phyloP scores from a whole-genome alignment of 2,113 vertebrate species.

The Vulpes lagopus region DNA sequence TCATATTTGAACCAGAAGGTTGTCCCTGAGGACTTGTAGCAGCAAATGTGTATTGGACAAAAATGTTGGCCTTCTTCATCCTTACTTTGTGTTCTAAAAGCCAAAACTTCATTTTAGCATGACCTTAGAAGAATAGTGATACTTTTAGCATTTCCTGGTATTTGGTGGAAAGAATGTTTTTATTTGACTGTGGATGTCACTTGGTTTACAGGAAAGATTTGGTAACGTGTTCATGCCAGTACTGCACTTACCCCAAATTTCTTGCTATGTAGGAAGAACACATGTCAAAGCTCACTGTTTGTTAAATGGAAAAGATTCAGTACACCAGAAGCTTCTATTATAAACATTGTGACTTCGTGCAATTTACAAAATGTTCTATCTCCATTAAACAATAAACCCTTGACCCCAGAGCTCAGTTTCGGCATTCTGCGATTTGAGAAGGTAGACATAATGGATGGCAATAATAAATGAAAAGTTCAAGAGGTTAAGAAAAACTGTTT shows the following conservation, averaged over 20 bases:
- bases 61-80: slow-evolving; percentile 87
- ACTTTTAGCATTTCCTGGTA: slow-evolving; percentile 91
- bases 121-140: slow-evolving; percentile 90
- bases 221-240: slow-evolving; percentile 90
- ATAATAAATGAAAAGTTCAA: slow-evolving; percentile 90
- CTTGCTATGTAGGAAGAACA: slow-evolving; percentile 90
- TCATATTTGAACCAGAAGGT: slow-evolving; percentile 86
- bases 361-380: slow-evolving; percentile 94
- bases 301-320: slow-evolving; percentile 90
- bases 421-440: slow-evolving; percentile 89
- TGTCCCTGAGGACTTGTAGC: slow-evolving; percentile 86
- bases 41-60: slow-evolving; percentile 88
- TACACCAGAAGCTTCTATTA: slow-evolving; percentile 91
- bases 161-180: slow-evolving; percentile 91
- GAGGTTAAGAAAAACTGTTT: slow-evolving; percentile 92
- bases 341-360: slow-evolving; percentile 92
- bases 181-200: slow-evolving; percentile 92
- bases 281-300: slow-evolving; percentile 91
- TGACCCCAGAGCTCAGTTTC: slow-evolving; percentile 88
- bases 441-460: slow-evolving; percentile 89
- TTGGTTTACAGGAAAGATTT: slow-evolving; percentile 93
- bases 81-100: slow-evolving; percentile 86
- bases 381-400: slow-evolving; percentile 93
- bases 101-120: slow-evolving; percentile 90
- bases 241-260: slow-evolving; percentile 92